phyloP scores from a whole-genome alignment of 2,113 vertebrate species.

The Lanius ludovicianus region DNA sequence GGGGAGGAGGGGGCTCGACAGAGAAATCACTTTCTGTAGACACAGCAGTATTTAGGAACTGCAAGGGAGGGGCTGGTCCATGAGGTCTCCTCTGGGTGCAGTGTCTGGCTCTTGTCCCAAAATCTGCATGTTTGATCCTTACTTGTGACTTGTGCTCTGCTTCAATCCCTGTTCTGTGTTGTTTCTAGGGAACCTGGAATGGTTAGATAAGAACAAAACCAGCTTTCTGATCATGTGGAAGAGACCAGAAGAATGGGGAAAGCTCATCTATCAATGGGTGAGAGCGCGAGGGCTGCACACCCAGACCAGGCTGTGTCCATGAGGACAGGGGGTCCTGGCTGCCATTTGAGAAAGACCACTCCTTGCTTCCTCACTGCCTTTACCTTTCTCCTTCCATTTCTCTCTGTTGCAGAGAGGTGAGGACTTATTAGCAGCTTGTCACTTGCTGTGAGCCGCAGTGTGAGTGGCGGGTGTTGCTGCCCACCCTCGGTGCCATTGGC shows the following conservation, averaged over 20 bases:
- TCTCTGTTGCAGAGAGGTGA: neutral
- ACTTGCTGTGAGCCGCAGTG: neutral
- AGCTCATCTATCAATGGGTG: constrained; percentile 97
- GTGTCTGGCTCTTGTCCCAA: rapidly evolving
- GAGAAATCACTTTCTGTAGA: rapidly evolving
- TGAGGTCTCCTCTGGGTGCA: rapidly evolving
- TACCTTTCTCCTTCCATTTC: neutral
- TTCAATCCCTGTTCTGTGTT: neutral
- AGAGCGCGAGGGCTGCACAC: constrained; percentile 8
- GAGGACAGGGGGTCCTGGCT: neutral
- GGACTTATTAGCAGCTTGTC: neutral
- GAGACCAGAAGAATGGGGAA: constrained; percentile 96
- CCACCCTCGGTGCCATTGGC: rapidly evolving
- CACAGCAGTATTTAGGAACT: rapidly evolving
- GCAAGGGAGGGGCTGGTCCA: neutral
- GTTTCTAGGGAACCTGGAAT: constrained; percentile 90
- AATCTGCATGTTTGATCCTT: rapidly evolving
- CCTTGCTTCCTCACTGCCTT: neutral
- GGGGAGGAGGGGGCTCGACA: rapidly evolving
- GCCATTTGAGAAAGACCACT: neutral
- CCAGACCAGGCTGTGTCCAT: neutral
- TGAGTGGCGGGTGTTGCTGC: rapidly evolving
- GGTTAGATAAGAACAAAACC: constrained; percentile 96
- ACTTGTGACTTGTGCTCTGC: neutral
- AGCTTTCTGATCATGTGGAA: constrained; percentile 98